phyloP scores from a whole-genome alignment of 2,797 vertebrate genomes.

The Gobio occitaniae region DNA sequence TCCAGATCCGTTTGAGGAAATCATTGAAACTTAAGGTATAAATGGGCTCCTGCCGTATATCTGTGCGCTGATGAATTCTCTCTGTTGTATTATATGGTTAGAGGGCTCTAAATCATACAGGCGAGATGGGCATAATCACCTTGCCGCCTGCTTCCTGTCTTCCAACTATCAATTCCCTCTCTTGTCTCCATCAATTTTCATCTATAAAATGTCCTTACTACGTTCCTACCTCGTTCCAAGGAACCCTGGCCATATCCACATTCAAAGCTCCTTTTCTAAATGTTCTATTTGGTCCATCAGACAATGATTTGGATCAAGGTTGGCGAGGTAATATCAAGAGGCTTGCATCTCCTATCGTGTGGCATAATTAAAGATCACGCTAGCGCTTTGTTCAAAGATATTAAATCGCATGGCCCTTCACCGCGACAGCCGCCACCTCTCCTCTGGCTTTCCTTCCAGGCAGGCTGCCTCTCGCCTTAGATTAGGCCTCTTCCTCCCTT shows the following conservation, averaged over 20 bases:
- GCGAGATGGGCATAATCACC: slow-evolving; percentile 76
- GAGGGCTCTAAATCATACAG: slow-evolving; percentile 73
- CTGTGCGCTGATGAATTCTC: slow-evolving; percentile 73
- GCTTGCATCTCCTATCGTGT: slow-evolving; percentile 66
- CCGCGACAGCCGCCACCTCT: slow-evolving; percentile 64
- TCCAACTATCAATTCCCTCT: slow-evolving; percentile 75
- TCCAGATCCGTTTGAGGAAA: slow-evolving; percentile 60
- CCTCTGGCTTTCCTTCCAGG: slow-evolving; percentile 55
- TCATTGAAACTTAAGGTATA: slow-evolving; percentile 70
- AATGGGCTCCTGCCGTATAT: slow-evolving; percentile 67
- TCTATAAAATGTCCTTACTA: slow-evolving; percentile 52
- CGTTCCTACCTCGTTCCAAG: slow-evolving; percentile 23
- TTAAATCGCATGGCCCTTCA: slow-evolving; percentile 69
- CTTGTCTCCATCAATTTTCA: slow-evolving; percentile 76
- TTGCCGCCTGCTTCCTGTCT: slow-evolving; percentile 77
- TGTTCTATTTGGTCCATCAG: slow-evolving; percentile 70
- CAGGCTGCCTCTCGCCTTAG: slow-evolving; percentile 25
- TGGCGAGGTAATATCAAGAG: slow-evolving; percentile 69
- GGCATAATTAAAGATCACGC: slow-evolving; percentile 76
- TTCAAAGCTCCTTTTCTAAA: slow-evolving; percentile 61
- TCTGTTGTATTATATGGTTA: slow-evolving; percentile 70
- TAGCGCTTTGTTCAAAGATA: slow-evolving; percentile 72
- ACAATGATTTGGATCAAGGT: slow-evolving; percentile 74
- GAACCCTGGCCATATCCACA: slow-evolving; percentile 15
- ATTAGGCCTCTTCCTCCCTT: slow-evolving; percentile 54